Percentiles rank a stretch among this genome's conserved stretches.
phyloP scores from a whole-genome alignment of 2,888 invertebrate species.

The Trichopria drosophilae region DNA sequence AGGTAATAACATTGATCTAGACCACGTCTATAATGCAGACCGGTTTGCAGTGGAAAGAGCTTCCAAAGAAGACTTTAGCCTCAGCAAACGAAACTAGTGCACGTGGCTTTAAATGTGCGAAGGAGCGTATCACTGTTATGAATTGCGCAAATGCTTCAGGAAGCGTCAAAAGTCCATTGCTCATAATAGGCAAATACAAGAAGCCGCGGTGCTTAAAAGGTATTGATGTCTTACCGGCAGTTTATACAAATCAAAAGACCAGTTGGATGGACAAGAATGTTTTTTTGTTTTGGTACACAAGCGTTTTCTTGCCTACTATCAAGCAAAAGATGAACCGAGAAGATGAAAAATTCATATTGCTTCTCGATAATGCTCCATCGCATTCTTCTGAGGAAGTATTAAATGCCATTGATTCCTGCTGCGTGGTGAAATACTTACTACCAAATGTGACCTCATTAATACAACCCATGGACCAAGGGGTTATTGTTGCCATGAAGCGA shows the following conservation, averaged over 20 bases:
- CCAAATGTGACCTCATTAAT: conserved; percentile 35
- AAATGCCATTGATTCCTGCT: conserved; percentile 18
- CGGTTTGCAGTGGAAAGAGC: conserved; percentile 3
- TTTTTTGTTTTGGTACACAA: conserved; percentile 13
- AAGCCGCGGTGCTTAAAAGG: conserved; percentile 1
- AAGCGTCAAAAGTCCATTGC: background rate
- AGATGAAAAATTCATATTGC: conserved; percentile 6
- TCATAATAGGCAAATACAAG: conserved; percentile 7
- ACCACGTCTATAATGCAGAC: conserved; percentile 19
- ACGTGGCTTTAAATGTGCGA: conserved; percentile 36
- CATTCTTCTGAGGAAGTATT: background rate
- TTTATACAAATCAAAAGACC: conserved; percentile 13
- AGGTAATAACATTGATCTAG: conserved; percentile 9
- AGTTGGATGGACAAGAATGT: conserved; percentile 20
- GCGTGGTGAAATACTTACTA: conserved; percentile 30
- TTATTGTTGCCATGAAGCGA: too few relatives aligned
- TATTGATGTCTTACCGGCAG: conserved; percentile 1
- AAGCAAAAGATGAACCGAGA: conserved; percentile 2
- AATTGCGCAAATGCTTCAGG: conserved; percentile 9
- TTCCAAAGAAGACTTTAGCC: conserved; percentile 34
- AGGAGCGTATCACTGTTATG: conserved; percentile 40
- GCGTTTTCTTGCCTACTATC: conserved; percentile 9
- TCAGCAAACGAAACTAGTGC: conserved; percentile 31
- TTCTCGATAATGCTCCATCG: conserved; percentile 1
- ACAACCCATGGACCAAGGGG: too few relatives aligned